Evolutionary conservation across 2,797 vertebrate species (phyloP), one percentile per base, ranked within the genome.

Genomic region (Rhinoraja longicauda): DNA sequence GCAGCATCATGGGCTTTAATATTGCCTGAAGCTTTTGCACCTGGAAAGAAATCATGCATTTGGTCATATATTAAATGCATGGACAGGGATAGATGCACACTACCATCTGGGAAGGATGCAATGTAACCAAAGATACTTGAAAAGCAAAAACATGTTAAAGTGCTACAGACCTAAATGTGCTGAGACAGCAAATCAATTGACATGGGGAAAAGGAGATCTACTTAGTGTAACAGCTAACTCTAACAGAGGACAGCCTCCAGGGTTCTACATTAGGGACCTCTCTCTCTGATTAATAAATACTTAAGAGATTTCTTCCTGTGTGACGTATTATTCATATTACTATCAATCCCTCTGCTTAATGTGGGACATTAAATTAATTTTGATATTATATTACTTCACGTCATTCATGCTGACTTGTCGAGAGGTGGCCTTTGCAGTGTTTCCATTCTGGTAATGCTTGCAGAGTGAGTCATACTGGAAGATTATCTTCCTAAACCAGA

Each of bases 1-100:
- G 97, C 94, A 99, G 96, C 99, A 99, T 99, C 99, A 99, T 99
- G 9, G 99, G 99, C 94, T 99, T 99, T 93, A 99, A 94, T 93
- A 99, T 99, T 79, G 96, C 99, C 95, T 99, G 99, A 45, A 99
- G 96, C 95, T 99, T 99, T 94, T 99, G 98, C 82, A 99, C 99
- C 99, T 99, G 93, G 70, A 93, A 93, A n/a, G 88, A 94, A 93
- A 8, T 93, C 21, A 93, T 64, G 64, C 93, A 32, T 9, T n/a
- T 53, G 2, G 86, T 36, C 72, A 92, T 19, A 72, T 29, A n/a
- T n/a, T 81, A 76, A 7, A 75, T 24, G 72, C 17, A 82, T 19
- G 21, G 59, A 91, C 64, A 26, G 13, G 73, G 84, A 77, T 45
- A 70, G 93, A 93, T 53, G 76, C 93, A 93, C 93, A 93, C 81